Conservation (phyloP, 2,888 invertebrate genomes). For the Alviniconcha strummeri region DNA sequence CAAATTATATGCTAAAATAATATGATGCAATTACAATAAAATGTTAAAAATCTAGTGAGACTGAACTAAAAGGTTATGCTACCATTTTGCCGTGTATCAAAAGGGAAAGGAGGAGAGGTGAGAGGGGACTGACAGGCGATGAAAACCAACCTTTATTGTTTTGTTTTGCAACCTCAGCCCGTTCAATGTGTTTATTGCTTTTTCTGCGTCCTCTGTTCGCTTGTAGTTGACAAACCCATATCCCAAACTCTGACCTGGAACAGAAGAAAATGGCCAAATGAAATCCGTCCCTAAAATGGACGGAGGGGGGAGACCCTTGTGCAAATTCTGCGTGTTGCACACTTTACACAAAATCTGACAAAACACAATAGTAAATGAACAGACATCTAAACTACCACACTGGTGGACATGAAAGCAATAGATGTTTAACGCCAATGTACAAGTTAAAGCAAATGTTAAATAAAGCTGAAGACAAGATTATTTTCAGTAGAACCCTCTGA, state of each 20-base stretch:
- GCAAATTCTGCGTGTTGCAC: too few relatives aligned
- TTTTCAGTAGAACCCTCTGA: too few relatives aligned
- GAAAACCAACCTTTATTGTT: constrained; percentile 87
- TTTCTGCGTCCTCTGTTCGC: constrained; percentile 96
- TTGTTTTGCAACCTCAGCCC: constrained; percentile 98
- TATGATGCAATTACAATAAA: constrained; percentile 38
- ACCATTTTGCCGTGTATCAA: not conserved
- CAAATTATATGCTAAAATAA: constrained; percentile 27
- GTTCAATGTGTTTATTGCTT: constrained; percentile 98
- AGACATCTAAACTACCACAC: too few relatives aligned
- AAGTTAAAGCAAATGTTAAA: too few relatives aligned
- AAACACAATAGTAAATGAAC: too few relatives aligned
- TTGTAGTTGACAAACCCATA: constrained; percentile 99
- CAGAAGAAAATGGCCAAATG: constrained; percentile 5
- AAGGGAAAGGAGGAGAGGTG: constrained; percentile 8
- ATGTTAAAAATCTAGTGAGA: constrained; percentile 33
- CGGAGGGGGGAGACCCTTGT: not conserved
- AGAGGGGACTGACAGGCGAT: constrained; percentile 6
- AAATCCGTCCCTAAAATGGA: not conserved
- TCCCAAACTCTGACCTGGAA: constrained; percentile 94
- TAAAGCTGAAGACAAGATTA: too few relatives aligned
- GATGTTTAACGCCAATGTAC: too few relatives aligned
- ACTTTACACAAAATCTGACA: too few relatives aligned
- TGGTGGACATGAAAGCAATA: too few relatives aligned
- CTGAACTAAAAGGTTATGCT: constrained; percentile 10